A percentile compares a stretch with the other conserved stretches of the same genome.
Conservation (phyloP, 2,888 invertebrate genomes). For the Odontocolon sp. region DNA sequence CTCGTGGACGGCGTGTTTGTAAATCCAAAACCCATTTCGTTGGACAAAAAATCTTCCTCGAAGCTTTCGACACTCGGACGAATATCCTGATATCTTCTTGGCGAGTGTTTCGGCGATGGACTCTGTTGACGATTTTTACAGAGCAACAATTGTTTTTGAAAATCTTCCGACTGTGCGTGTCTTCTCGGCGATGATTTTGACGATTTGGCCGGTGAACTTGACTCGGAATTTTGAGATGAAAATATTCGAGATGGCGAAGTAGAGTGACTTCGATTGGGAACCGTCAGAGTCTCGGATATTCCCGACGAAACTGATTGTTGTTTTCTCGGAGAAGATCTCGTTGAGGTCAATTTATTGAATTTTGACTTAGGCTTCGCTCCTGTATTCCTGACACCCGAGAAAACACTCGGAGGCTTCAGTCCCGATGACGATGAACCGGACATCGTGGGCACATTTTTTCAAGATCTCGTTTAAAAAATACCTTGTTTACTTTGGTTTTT, state of each 20-base stretch:
- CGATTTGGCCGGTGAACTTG: slow-evolving; percentile 50
- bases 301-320: slow-evolving; percentile 50
- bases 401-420: slow-evolving; percentile 66
- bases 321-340: slow-evolving; percentile 62
- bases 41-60: slow-evolving; percentile 64
- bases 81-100: slow-evolving; percentile 62
- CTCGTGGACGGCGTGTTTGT: slow-evolving; percentile 52
- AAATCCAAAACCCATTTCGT: slow-evolving; percentile 70
- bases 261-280: not conserved
- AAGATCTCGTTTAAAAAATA: slow-evolving; percentile 21
- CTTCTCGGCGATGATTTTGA: slow-evolving; percentile 56
- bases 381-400: slow-evolving; percentile 60
- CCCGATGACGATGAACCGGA: slow-evolving; percentile 65
- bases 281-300: slow-evolving; percentile 10
- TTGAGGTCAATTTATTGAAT: slow-evolving; percentile 65
- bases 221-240: slow-evolving; percentile 36
- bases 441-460: slow-evolving; percentile 69
- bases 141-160: slow-evolving; percentile 22
- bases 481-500: not conserved
- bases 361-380: slow-evolving; percentile 73
- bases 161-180: slow-evolving; percentile 54
- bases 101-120: slow-evolving; percentile 65
- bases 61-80: slow-evolving; percentile 55
- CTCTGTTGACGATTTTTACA: slow-evolving; percentile 50
- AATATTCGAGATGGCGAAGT: slow-evolving; percentile 20